Evolutionary conservation across 2,113 vertebrate species (phyloP), one percentile per base, ranked within the genome.

Genomic region (Telmatochromis sp.): DNA sequence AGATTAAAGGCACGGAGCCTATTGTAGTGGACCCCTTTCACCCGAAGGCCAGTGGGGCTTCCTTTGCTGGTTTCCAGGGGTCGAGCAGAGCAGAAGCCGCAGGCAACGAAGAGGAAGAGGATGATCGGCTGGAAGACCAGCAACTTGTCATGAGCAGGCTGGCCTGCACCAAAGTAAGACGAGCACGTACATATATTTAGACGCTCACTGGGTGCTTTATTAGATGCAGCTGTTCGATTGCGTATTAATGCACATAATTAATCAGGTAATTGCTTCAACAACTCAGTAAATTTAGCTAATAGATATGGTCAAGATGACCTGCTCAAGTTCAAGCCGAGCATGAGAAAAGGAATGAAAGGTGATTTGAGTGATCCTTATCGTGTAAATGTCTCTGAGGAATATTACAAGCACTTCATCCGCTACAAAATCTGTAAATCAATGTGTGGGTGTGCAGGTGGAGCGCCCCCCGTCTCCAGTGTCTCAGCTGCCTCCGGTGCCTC

Each of bases 1-100:
- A 99, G 95, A 99, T 99, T 87, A 99, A 99, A 96, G 99, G 99
- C 92, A 99, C 98, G 0, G 99, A 99, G 89, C 98, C 98, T 2
- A 99, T 99, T 13, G 99, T 99, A 4, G 99, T 99, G 5, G 99
- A 99, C 89, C 99, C 99, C 0, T 99, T 99, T 21, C 98, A 99
- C 80, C 99, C 99, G 1, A 96, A 98, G 93, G 98, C 89, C 92
- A 91, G 88, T 9, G 95, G 95, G 45, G 93, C 92, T 37, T 96
- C 95, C 55, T 96, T 96, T 5, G 97, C 97, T 13, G 97, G 97
- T 23, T 96, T 97, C 91, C 97, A 97, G 90, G 97, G 96, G n/a
- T 95, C 97, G 1, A 94, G 96, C 81, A 94, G 98, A 81, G 97
- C 97, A 3, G 98, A 99, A 81, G 97, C 97, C 3, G 93, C 89